A percentile compares a stretch with the other conserved stretches of the same genome.
phyloP scores from a whole-genome alignment of 1,140 invertebrate species.

The Saccostrea cuccullata region DNA sequence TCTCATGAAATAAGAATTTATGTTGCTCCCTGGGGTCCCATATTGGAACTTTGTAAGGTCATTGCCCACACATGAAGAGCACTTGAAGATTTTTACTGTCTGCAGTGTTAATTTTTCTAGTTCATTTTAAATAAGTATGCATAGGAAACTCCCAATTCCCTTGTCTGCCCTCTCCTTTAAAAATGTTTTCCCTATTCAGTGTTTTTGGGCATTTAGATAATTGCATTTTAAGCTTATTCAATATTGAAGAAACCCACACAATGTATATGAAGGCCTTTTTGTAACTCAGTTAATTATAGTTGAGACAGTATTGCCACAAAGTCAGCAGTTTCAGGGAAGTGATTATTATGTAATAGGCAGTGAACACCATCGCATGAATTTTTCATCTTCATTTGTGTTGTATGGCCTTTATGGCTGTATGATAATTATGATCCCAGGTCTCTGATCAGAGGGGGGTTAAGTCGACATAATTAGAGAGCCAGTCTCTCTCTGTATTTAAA shows the following conservation, averaged over 20 bases:
- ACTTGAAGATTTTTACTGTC: neutral
- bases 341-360: constrained; percentile 21
- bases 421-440: neutral
- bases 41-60: neutral
- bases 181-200: neutral
- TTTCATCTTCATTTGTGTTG: neutral
- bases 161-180: neutral
- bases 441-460: neutral
- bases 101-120: too few relatives aligned
- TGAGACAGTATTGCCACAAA: neutral
- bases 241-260: neutral
- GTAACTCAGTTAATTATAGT: neutral
- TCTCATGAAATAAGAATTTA: neutral
- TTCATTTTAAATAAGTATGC: too few relatives aligned
- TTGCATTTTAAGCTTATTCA: neutral
- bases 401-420: neutral
- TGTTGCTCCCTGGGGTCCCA: neutral
- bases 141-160: neutral
- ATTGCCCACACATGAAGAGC: constrained; percentile 9
- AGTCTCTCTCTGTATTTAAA: neutral
- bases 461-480: neutral
- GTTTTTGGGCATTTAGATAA: neutral
- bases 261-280: neutral
- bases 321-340: neutral
- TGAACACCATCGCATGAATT: neutral